A percentile compares a stretch with the other conserved stretches of the same genome.
These are phyloP conservation scores for Bactericera cockerelli DNA, from an alignment of 1,140 invertebrate genomes.

Conservation along the genomic window DNA sequence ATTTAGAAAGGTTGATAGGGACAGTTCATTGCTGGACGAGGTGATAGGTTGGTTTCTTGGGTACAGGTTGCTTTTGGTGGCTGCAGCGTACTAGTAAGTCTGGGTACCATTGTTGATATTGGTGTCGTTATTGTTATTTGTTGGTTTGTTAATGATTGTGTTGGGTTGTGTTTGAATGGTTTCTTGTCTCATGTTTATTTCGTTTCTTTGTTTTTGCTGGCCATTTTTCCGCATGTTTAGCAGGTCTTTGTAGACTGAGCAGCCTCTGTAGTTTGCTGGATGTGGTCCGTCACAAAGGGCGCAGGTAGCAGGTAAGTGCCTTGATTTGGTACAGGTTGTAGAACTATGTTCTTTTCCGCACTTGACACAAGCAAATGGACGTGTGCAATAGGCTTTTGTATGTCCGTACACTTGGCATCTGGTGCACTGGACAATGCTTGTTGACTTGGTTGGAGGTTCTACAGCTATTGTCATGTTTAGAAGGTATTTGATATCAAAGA, in stretches of 20 bases:
- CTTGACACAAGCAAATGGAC: not conserved
- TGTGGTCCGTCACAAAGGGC: no score
- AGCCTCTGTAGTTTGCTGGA: conserved; percentile 28
- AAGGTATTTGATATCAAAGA: no score
- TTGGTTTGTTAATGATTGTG: no score
- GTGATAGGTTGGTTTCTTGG: not conserved
- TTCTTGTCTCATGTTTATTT: not conserved
- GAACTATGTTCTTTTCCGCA: not conserved
- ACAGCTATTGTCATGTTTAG: no score
- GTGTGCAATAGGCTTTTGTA: no score
- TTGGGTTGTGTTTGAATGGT: not conserved
- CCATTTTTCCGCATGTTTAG: not conserved
- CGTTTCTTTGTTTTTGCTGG: no score
- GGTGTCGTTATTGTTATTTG: no score
- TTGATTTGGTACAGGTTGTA: conserved; percentile 9
- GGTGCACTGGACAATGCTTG: no score
- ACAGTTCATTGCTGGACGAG: not conserved
- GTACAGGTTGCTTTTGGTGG: not conserved
- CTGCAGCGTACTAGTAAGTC: not conserved
- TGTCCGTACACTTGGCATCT: no score
- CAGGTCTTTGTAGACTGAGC: conserved; percentile 23
- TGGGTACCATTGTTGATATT: not conserved
- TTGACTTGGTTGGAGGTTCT: no score
- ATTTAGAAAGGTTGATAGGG: not conserved
- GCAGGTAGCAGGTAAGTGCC: no score